Evolutionary conservation across 2,113 vertebrate genomes (phyloP), one percentile per base, ranked within the genome.

Genomic region (Porphyrio hochstetteri): DNA sequence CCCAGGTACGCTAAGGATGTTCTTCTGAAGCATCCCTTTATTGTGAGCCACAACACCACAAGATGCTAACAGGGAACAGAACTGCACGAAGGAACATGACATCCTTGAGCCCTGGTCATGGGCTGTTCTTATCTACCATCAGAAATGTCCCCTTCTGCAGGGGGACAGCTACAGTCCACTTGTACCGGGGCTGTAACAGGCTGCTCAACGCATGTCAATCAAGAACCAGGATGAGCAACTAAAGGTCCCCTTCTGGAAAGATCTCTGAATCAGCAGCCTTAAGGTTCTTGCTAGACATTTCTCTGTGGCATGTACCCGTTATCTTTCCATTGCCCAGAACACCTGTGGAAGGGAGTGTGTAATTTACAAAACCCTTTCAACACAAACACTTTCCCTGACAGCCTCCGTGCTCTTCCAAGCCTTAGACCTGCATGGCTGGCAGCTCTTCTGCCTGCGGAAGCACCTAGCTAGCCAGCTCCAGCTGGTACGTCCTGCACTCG

Each of bases 1-100:
- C 36, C 10, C 1, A 12, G 1, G 7, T 9, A 46, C 4, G 1
- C 19, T 11, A 13, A n/a, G 36, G 31, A 53, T 1, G 0, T 29
- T 56, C 14, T 55, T 10, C 59, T 40, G 50, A 40, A 40, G 28
- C 0, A 8, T 42, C 29, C 65, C 38, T 61, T 38, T 7, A 3
- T 3, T 3, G 69, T 6, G 13, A 50, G 2, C 31, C 17, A 3
- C 0, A 7, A 28, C 52, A 35, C 52, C 21, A n/a, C n/a, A 14
- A 44, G 2, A 27, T 5, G 27, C 70, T 27, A 18, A 15, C 5
- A 5, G 35, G 27, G 28, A 61, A 40, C 0, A 24, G 71, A n/a
- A 40, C 10, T 6, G 2, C 1, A 1, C 24, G 8, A 33, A 60
- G 72, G 67, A 44, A 11, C 0, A 13, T 0, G 11, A 25, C 35